Base-by-base conservation (phyloP, 2,888 invertebrate species). In the Mythimna ferrago region DNA sequence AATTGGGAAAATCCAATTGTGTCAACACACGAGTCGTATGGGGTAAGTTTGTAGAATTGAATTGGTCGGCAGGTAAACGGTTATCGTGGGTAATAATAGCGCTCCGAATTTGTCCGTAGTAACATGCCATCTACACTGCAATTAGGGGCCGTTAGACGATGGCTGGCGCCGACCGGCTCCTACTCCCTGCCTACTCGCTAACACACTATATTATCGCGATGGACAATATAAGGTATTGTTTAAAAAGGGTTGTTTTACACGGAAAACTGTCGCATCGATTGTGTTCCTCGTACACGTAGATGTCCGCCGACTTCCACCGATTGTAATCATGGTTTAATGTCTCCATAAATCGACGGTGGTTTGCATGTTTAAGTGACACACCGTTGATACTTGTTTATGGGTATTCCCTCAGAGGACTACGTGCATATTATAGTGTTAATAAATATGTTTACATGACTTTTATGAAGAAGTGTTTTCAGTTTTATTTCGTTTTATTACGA, bases 1-100 rank as follows among this genome's bases (percentile, higher is more conserved):
- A 92, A 92, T 92, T 92, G 92, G 93, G 92, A 89, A 93, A 93
- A 92, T 89, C 92, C 93, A 93, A 93, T 93, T 91, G 92, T 90
- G 89, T 90, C 90, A 90, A 90, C 89, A 90, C 86, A 83, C 78
- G 85, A 83, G 82, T 89, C 84, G 90, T 88, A 78, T 81, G 68
- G 84, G 82, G 86, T 90, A 91, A 90, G 89, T 89, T 91, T 89
- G 88, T 87, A 78, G 91, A 93, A 94, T 92, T 91, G 92, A 92
- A 93, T 92, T 86, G 90, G 87, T 88, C 86, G 89, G 85, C 89
- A 92, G 91, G 91, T 93, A 93, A 93, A 93, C 90, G 90, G 91
- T 92, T 91, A 93, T 93, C 88, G 91, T 87, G 78, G 78, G 88
- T 91, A 93, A 92, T 91, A 91, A 92, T 90, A 90, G 91, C 86